phyloP scores from a whole-genome alignment of 1,140 invertebrate genomes.

The Drosophila jambulina region DNA sequence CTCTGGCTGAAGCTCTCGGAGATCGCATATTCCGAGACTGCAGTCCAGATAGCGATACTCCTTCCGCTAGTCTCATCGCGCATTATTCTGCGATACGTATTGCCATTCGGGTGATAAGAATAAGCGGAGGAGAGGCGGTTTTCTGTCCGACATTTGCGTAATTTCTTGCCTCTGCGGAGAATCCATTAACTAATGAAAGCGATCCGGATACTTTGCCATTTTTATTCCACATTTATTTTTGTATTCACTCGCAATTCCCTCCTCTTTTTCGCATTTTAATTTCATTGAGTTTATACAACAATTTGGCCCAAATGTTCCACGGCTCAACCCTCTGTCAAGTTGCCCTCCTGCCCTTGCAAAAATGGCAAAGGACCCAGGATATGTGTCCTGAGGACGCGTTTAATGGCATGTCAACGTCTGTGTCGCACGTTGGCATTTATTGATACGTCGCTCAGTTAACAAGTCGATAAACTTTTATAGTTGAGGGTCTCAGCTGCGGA shows the following conservation, averaged over 20 bases:
- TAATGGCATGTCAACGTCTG: slow-evolving; percentile 79
- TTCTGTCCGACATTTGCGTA: slow-evolving; percentile 16
- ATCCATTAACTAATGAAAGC: slow-evolving; percentile 82
- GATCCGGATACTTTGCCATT: slow-evolving; percentile 57
- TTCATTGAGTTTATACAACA: slow-evolving; percentile 76
- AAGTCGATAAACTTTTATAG: slow-evolving; percentile 81
- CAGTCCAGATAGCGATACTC: slow-evolving; percentile 9
- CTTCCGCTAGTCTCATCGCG: background rate
- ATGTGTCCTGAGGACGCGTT: slow-evolving; percentile 55
- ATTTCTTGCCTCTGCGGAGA: slow-evolving; percentile 16
- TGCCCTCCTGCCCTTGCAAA: slow-evolving; percentile 48
- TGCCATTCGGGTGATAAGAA: slow-evolving; percentile 36
- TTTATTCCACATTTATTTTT: slow-evolving; percentile 42
- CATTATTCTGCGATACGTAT: background rate
- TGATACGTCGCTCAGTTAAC: slow-evolving; percentile 76
- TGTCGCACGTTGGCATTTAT: slow-evolving; percentile 70
- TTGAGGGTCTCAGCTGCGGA: slow-evolving; percentile 68
- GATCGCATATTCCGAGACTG: slow-evolving; percentile 12
- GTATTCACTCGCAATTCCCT: slow-evolving; percentile 18
- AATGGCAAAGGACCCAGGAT: slow-evolving; percentile 31
- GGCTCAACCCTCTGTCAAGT: slow-evolving; percentile 27
- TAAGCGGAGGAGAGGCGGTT: no score
- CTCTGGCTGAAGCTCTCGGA: background rate
- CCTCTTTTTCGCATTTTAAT: slow-evolving; percentile 76
- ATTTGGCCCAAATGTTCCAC: slow-evolving; percentile 67